Conservation (phyloP, 2,888 invertebrate genomes). For the Pachycephus smyrnensis region DNA sequence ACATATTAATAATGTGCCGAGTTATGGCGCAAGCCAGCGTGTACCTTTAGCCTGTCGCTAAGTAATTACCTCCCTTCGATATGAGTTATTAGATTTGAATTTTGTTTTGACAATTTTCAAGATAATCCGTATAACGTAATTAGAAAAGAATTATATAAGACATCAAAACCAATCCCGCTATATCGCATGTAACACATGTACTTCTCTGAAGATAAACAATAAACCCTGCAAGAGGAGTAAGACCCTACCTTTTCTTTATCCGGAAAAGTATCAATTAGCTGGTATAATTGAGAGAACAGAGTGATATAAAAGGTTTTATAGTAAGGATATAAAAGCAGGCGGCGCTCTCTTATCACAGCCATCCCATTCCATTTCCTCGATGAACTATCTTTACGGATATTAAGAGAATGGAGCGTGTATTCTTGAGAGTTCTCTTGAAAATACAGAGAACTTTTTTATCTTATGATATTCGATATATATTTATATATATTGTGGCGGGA, state of each 20-base stretch:
- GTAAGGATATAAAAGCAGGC: not conserved
- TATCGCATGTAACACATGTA: conserved; percentile 7
- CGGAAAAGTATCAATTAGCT: not conserved
- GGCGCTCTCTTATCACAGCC: not conserved
- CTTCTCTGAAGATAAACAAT: conserved; percentile 1
- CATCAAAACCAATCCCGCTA: not conserved
- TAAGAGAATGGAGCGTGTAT: not conserved
- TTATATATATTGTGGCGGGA: too few relatives aligned
- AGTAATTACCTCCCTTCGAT: not conserved
- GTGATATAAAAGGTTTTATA: not conserved
- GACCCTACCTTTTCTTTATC: not conserved
- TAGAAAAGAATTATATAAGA: not conserved
- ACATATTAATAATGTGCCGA: not conserved
- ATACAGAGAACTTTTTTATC: not conserved
- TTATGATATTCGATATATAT: not conserved
- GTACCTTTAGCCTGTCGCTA: not conserved
- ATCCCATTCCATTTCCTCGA: not conserved
- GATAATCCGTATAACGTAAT: not conserved
- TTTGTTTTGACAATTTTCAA: not conserved
- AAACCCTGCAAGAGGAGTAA: not conserved
- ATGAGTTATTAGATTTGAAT: not conserved
- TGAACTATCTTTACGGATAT: not conserved
- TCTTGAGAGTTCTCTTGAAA: not conserved
- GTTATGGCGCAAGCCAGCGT: not conserved
- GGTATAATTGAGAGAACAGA: not conserved